These are phyloP conservation scores for Zygaena filipendulae DNA, from an alignment of 2,888 invertebrate genomes.

Conservation along the genomic window DNA sequence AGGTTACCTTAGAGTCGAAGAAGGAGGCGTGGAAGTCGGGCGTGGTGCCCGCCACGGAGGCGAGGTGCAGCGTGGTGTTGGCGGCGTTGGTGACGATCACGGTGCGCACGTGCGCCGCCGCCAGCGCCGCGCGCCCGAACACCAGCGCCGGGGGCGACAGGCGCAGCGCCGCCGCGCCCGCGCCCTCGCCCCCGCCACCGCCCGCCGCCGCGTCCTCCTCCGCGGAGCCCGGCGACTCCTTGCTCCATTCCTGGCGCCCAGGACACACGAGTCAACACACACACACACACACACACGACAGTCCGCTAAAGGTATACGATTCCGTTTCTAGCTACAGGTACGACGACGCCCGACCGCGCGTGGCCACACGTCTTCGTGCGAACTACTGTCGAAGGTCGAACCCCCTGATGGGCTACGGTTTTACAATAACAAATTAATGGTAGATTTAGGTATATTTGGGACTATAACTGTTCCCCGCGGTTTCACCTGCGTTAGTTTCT, in stretches of 20 bases:
- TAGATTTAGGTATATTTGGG: no score
- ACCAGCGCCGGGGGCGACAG: conserved; percentile 57
- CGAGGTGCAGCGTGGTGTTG: conserved; percentile 90
- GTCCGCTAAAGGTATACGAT: no score
- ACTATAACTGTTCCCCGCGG: no score
- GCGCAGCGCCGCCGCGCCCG: conserved; percentile 30
- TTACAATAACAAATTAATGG: no score
- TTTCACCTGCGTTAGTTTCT: no score
- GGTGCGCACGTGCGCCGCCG: conserved; percentile 85
- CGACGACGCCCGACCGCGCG: no score
- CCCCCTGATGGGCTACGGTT: no score
- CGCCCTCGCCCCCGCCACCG: conserved; percentile 18
- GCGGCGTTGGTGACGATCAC: conserved; percentile 91
- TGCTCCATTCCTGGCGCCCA: conserved; percentile 54
- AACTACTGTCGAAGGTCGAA: no score
- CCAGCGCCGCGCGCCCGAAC: conserved; percentile 78
- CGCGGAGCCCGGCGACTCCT: conserved; percentile 17
- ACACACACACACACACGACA: no score
- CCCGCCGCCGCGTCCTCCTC: conserved; percentile 15
- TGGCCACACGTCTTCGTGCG: no score
- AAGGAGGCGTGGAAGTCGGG: conserved; percentile 97
- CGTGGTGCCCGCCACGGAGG: conserved; percentile 94
- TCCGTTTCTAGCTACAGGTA: no score
- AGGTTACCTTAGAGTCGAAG: conserved; percentile 89
- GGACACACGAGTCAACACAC: no score